Evolutionary conservation across 2,888 invertebrate genomes (phyloP), one percentile per base, ranked within the genome.

Genomic region (Drosophila neotestacea): DNA sequence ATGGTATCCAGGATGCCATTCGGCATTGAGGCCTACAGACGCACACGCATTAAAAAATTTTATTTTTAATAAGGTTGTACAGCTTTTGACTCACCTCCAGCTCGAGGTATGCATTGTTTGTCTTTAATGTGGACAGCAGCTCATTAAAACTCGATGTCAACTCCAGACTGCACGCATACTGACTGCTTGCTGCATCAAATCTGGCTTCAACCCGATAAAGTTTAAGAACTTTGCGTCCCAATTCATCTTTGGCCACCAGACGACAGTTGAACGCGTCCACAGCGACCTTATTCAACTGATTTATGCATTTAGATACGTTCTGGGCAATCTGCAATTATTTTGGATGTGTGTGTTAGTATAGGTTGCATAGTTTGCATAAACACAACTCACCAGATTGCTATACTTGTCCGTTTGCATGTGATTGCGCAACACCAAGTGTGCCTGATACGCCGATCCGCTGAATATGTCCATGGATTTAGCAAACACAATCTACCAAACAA

Each of bases 401-500:
- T 87, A 88, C 81, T 93, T 93, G 75, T 92, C 92, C 66, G 89
- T 76, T 90, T 93, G 93, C 55, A 92, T 79, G 81, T 93, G 92
- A 91, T 93, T 92, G 70, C 92, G 91, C 61, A 93, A 78, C 68
- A 92, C 89, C 69, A 93, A 83, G 77, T 90, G 88, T 52, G 85
- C 92, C 48, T 81, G 85, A 82, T 92, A 92, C 54, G 87, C 88
- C 58, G 90, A 85, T 54, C 92, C 92, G 80, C 92, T 92, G 76
- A 92, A 92, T 83, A 91, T 91, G 74, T 93, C 92, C 81, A 90
- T 85, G 5, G 91, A 87, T 83, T 92, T 92, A 62, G 85, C 76
- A 80, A 93, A 92, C 79, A 92, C 90, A 88, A 93, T 91, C 91
- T 92, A 47, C 1, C 22, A 22, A 22, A 22, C 41, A 68, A 13